Evolutionary conservation across 2,888 invertebrate species (phyloP), one percentile per base, ranked within the genome.

Genomic region (Catonia carolina): DNA sequence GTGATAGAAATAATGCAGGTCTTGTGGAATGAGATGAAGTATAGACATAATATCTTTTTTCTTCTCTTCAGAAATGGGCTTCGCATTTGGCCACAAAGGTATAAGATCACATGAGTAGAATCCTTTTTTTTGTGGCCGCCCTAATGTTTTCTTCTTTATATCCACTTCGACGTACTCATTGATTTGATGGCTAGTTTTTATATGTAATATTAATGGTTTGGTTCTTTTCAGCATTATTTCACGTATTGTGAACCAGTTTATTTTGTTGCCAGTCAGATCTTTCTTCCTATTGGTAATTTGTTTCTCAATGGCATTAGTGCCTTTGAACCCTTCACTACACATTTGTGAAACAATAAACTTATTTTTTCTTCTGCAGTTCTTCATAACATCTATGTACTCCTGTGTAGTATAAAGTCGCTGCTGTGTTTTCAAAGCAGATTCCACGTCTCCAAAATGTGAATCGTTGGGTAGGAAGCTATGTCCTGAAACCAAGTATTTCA

Each of bases 391-490:
- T n/a, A 49, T 49, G 31, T 49, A 49, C 3, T 49, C 31, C 8
- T 15, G 1, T 14, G n/a, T 14, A 14, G 31, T 49, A 31, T 49
- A 49, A n/a, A 49, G 14, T n/a, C 31, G 31, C 14, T 49, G 49
- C 31, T 49, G 49, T 6, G n/a, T 10, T n/a, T 49, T 49, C 49
- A 49, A 27, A 15, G 31, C 31, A 7, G 31, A 15, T 17, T 49
- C 49, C 5, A 49, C 49, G 31, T 49, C 49, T 31, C 49, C 49
- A 49, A 49, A 49, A n/a, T 49, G 31, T 7, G 49, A 27, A 17
- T 49, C 49, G 35, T 50, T 50, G 8, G 31, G 31, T 7, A 50
- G 14, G 10, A 33, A 50, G 17, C 50, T 33, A 18, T 33, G 50
- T 18, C 50, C 17, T 10, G 50, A 35, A 10, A 50, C 20, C 2